These are phyloP conservation scores for Promerops cafer DNA, from an alignment of 2,113 vertebrate genomes.

Conservation along the genomic window DNA sequence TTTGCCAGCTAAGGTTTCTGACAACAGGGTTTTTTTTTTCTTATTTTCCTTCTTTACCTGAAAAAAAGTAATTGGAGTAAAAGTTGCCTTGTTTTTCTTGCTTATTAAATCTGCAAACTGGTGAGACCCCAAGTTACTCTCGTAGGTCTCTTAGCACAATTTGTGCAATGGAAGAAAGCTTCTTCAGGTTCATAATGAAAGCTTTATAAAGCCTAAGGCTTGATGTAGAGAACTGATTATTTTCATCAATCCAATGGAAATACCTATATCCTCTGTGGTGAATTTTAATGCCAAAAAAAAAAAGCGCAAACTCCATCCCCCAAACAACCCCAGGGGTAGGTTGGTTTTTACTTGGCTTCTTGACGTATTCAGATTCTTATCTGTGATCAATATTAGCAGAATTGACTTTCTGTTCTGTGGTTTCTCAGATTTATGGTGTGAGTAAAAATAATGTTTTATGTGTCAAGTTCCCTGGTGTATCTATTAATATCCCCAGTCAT, in stretches of 20 bases:
- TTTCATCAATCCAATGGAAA: not conserved
- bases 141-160: not conserved
- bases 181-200: not conserved
- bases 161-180: not conserved
- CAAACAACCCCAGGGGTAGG: not conserved
- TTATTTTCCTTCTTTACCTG: not conserved
- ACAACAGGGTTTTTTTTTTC: not conserved
- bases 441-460: not conserved
- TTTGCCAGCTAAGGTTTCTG: not conserved
- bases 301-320: not conserved
- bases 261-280: not conserved
- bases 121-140: not conserved
- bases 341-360: not conserved
- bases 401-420: not conserved
- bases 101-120: not conserved
- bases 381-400: not conserved
- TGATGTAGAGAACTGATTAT: not conserved
- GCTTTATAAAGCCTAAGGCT: not conserved
- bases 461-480: not conserved
- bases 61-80: not conserved
- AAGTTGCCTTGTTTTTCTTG: not conserved
- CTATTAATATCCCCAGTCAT: not conserved
- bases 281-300: not conserved
- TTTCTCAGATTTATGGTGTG: not conserved
- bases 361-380: not conserved